A percentile compares a stretch with the other conserved stretches of the same genome.
phyloP scores from a whole-genome alignment of 2,113 vertebrate genomes.

The Crotalus helleri region DNA sequence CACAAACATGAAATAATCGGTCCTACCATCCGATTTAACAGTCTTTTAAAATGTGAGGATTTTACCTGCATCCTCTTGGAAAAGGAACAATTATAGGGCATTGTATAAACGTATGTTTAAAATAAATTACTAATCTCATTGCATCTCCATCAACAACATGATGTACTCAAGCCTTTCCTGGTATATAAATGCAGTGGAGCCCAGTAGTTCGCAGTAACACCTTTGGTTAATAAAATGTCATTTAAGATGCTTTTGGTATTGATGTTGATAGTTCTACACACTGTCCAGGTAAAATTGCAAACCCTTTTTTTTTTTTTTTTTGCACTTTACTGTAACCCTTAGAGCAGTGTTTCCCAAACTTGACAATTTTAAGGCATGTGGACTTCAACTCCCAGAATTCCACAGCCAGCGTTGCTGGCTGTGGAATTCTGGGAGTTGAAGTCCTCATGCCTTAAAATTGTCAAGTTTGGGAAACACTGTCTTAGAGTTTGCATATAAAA shows the following conservation, averaged over 20 bases:
- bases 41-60: not conserved
- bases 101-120: not conserved
- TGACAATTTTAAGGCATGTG: too few species aligned
- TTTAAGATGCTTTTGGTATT: not conserved
- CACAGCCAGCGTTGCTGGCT: too few species aligned
- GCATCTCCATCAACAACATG: not conserved
- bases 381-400: too few species aligned
- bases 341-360: too few species aligned
- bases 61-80: not conserved
- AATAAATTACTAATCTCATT: not conserved
- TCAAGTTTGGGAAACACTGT: too few species aligned
- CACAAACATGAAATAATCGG: not conserved
- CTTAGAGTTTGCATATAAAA: not conserved
- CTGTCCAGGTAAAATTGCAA: not conserved
- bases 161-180: not conserved
- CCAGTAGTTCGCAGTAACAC: not conserved
- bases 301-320: not conserved
- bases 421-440: too few species aligned
- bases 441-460: too few species aligned
- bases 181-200: not conserved
- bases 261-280: not conserved
- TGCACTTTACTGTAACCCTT: not conserved
- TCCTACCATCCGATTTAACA: not conserved
- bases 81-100: not conserved
- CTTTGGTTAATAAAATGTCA: not conserved